Evolutionary conservation across 35 echinoderm and acorn worm species (phyloP).

Genomic region (Heliocidaris erythrogramma): DNA sequence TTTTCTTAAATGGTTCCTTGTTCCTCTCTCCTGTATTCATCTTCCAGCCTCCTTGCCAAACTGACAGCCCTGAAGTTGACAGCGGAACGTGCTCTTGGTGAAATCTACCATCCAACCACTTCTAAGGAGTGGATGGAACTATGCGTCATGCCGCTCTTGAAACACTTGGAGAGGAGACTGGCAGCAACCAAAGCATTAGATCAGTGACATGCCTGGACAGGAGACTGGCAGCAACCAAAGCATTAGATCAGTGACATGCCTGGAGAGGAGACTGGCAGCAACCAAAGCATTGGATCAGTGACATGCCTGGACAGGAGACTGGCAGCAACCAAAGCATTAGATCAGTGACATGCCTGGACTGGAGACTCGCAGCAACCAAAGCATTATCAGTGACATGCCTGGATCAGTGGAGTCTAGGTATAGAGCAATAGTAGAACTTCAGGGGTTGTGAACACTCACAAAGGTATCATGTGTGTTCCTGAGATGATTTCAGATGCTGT

Average conservation of each 20-base stretch:
- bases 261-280: too few species aligned
- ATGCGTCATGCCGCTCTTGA: constrained; percentile 51
- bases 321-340: too few species aligned
- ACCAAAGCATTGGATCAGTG: too few species aligned
- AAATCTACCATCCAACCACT: constrained; percentile 51
- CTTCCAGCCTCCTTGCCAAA: constrained; percentile 23
- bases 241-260: too few species aligned
- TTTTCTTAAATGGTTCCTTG: not conserved
- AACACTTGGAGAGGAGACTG: constrained; percentile 39
- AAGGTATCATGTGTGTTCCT: not conserved
- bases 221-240: too few species aligned
- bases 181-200: not conserved
- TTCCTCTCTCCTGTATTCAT: not conserved
- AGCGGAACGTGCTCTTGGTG: not conserved
- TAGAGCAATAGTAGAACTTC: not conserved
- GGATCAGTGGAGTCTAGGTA: not conserved
- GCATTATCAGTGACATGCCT: not conserved
- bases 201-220: constrained; percentile 2
- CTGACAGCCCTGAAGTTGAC: not conserved
- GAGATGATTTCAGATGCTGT: not conserved
- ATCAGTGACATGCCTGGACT: too few species aligned
- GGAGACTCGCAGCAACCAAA: not conserved
- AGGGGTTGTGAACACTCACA: not conserved
- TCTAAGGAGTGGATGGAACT: constrained; percentile 54
- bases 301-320: too few species aligned